These are phyloP conservation scores for Hybognathus amarus DNA, from an alignment of 2,797 vertebrate species.

Conservation along the genomic window DNA sequence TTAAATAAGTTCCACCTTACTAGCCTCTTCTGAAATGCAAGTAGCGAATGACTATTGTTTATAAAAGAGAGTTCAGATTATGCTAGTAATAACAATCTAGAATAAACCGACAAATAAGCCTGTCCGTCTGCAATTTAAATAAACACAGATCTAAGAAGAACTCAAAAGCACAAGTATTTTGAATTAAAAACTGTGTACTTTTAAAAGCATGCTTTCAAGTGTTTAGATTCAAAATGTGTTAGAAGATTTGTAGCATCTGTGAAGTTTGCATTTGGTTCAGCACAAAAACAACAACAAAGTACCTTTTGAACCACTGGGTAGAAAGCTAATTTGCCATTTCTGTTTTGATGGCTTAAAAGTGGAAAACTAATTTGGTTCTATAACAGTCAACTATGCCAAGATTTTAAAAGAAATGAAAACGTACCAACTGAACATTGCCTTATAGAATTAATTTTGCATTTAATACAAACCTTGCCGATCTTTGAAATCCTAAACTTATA, in stretches of 20 bases:
- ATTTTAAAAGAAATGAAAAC: background rate
- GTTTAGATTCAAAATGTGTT: background rate
- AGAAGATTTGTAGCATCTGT: background rate
- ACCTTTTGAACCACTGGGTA: background rate
- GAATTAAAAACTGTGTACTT: background rate
- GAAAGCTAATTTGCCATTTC: background rate
- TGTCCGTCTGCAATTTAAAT: background rate
- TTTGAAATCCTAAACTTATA: background rate
- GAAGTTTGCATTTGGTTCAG: background rate
- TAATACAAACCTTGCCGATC: background rate
- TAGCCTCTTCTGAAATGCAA: slow-evolving; percentile 1
- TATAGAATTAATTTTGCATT: background rate
- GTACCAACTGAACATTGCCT: background rate
- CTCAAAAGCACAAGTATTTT: background rate
- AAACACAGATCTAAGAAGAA: background rate
- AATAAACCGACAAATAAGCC: background rate
- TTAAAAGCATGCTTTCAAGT: background rate
- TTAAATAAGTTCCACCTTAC: background rate
- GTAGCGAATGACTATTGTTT: background rate
- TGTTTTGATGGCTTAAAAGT: background rate
- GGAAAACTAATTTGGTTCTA: background rate
- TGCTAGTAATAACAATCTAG: background rate
- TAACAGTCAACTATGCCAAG: slow-evolving; percentile 1
- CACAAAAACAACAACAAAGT: background rate
- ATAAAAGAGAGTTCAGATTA: background rate